These are phyloP conservation scores for Triplophysa yarkandensis DNA, from an alignment of 2,797 vertebrate genomes.

Conservation along the genomic window DNA sequence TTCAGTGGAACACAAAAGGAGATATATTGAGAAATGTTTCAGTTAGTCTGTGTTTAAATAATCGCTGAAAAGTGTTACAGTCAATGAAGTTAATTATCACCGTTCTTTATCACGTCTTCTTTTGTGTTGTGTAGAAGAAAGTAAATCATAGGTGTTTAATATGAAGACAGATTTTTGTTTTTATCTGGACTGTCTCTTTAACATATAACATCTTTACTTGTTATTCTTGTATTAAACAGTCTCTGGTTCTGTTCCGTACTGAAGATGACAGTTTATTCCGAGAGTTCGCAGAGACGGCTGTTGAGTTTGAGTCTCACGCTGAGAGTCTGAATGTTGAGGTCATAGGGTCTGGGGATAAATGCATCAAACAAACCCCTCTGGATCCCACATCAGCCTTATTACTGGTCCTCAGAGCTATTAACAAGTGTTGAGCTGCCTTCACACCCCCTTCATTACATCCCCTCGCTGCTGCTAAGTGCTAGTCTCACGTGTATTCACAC, in stretches of 20 bases:
- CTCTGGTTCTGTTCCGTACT: conserved; percentile 2
- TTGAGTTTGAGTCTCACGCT: conserved; percentile 56
- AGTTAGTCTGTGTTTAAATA: too few relatives aligned
- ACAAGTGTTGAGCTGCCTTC: conserved; percentile 81
- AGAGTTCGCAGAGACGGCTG: conserved; percentile 70
- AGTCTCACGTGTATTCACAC: conserved; percentile 91
- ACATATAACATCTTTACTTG: neutral
- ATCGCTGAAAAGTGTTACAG: too few relatives aligned
- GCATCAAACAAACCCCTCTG: conserved; percentile 80
- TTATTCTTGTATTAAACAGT: neutral
- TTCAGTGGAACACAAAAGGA: too few relatives aligned
- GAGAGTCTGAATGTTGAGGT: conserved; percentile 63
- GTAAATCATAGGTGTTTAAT: too few relatives aligned
- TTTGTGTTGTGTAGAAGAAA: too few relatives aligned
- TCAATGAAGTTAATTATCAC: too few relatives aligned
- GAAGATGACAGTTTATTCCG: conserved; percentile 64
- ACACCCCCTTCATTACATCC: conserved; percentile 79
- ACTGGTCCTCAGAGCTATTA: conserved; percentile 85
- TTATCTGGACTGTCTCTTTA: too few relatives aligned
- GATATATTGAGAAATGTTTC: too few relatives aligned
- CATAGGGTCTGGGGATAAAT: conserved; percentile 90
- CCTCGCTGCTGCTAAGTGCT: conserved; percentile 84
- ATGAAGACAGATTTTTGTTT: too few relatives aligned
- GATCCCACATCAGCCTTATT: conserved; percentile 74
- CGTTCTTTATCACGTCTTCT: too few relatives aligned